A percentile compares a stretch with the other conserved stretches of the same genome.
Evolutionary conservation across 2,113 vertebrate genomes (phyloP).

Genomic region (Columba livia): DNA sequence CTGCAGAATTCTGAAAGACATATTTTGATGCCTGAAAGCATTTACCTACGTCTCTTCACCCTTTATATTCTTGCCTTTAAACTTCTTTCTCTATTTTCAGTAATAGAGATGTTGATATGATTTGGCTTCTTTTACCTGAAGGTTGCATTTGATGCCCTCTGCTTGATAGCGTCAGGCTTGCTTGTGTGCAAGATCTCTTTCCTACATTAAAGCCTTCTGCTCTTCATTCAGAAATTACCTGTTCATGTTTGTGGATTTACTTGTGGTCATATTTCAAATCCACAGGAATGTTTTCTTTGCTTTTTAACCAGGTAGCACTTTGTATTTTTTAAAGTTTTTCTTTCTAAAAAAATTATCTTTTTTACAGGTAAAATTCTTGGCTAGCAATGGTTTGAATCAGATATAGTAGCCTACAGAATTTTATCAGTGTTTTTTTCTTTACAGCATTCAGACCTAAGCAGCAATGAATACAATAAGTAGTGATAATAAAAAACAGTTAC

Average conservation of each 20-base stretch:
- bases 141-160: not conserved
- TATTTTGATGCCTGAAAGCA: not conserved
- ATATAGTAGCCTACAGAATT: not conserved
- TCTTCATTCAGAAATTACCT: not conserved
- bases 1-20: not conserved
- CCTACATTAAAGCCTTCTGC: not conserved
- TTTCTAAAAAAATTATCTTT: not conserved
- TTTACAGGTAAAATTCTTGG: not conserved
- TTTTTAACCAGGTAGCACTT: not conserved
- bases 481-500: not conserved
- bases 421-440: not conserved
- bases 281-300: not conserved
- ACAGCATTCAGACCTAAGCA: not conserved
- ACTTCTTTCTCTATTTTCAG: not conserved
- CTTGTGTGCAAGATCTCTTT: not conserved
- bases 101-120: not conserved
- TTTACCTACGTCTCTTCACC: not conserved
- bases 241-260: not conserved
- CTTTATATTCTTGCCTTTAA: not conserved
- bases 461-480: not conserved
- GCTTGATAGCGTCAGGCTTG: not conserved
- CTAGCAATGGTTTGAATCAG: not conserved
- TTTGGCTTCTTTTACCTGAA: not conserved
- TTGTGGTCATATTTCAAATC: not conserved
- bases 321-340: not conserved